phyloP scores from a whole-genome alignment of 2,797 vertebrate species.

The Betta splendens region DNA sequence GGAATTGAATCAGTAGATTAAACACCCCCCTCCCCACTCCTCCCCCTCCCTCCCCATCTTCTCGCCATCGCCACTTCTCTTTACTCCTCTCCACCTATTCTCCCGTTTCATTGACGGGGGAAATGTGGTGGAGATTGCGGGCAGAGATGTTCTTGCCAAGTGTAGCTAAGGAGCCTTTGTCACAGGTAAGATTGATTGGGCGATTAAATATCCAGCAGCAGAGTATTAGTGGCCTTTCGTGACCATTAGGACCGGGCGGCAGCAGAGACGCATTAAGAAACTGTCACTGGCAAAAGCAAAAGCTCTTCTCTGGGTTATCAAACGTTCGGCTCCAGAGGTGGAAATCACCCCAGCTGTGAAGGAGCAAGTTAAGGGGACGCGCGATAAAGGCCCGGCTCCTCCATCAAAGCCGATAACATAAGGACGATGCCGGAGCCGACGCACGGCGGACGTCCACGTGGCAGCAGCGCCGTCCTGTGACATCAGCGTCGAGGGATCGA shows the following conservation, averaged over 20 bases:
- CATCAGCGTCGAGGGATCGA: too few species aligned
- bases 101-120: slow-evolving; percentile 63
- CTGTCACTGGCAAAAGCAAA: slow-evolving; percentile 50
- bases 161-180: slow-evolving; percentile 78
- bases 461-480: too few species aligned
- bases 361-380: slow-evolving; percentile 37
- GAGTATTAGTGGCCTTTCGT: slow-evolving; percentile 79
- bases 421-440: neutral
- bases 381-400: slow-evolving; percentile 39
- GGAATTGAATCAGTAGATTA: slow-evolving; percentile 86
- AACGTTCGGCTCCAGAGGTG: slow-evolving; percentile 34
- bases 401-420: slow-evolving; percentile 19
- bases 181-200: slow-evolving; percentile 84
- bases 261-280: slow-evolving; percentile 56
- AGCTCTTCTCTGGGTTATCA: slow-evolving; percentile 48
- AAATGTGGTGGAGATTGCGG: slow-evolving; percentile 79
- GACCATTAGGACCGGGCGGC: slow-evolving; percentile 74
- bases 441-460: neutral
- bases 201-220: slow-evolving; percentile 83
- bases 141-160: slow-evolving; percentile 80
- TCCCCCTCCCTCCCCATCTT: slow-evolving; percentile 29
- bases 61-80: slow-evolving; percentile 23
- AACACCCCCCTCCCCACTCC: slow-evolving; percentile 69
- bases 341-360: slow-evolving; percentile 26
- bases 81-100: slow-evolving; percentile 51